phyloP scores from a whole-genome alignment of 2,888 invertebrate genomes.

The Mimumesa dahlbomi region DNA sequence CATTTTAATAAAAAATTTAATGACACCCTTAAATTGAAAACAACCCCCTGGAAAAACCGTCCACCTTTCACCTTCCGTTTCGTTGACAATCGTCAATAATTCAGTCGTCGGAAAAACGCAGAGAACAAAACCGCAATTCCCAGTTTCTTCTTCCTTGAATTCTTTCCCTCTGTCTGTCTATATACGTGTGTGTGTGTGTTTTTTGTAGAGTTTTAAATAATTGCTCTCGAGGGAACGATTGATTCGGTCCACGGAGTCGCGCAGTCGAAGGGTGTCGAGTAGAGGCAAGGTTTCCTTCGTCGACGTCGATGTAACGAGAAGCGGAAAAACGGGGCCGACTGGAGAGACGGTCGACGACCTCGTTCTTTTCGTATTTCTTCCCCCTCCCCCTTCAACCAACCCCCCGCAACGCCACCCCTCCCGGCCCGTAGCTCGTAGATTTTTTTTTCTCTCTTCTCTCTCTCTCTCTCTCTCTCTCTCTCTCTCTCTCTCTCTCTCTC shows the following conservation, averaged over 20 bases:
- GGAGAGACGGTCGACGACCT: conserved; percentile 50
- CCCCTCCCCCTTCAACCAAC: background rate
- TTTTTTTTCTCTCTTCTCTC: background rate
- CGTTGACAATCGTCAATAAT: too few relatives aligned
- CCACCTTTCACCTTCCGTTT: too few relatives aligned
- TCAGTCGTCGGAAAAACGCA: too few relatives aligned
- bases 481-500: background rate
- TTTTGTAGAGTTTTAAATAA: conserved; percentile 47
- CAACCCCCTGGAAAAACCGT: too few relatives aligned
- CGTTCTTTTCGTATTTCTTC: conserved; percentile 31
- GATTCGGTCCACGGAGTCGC: conserved; percentile 29
- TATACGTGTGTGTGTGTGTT: background rate
- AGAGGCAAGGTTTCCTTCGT: conserved; percentile 16
- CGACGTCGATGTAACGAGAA: conserved; percentile 38
- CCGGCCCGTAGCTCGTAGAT: background rate
- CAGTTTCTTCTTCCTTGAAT: background rate
- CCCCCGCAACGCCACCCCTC: too few relatives aligned
- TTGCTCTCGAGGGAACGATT: conserved; percentile 43
- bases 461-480: conserved; percentile 4
- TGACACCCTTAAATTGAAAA: too few relatives aligned
- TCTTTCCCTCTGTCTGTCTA: background rate
- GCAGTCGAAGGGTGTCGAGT: conserved; percentile 36
- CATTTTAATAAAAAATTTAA: too few relatives aligned
- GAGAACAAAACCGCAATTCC: too few relatives aligned
- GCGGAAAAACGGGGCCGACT: conserved; percentile 38